phyloP scores from a whole-genome alignment of 2,888 invertebrate species.

The Salticus scenicus region DNA sequence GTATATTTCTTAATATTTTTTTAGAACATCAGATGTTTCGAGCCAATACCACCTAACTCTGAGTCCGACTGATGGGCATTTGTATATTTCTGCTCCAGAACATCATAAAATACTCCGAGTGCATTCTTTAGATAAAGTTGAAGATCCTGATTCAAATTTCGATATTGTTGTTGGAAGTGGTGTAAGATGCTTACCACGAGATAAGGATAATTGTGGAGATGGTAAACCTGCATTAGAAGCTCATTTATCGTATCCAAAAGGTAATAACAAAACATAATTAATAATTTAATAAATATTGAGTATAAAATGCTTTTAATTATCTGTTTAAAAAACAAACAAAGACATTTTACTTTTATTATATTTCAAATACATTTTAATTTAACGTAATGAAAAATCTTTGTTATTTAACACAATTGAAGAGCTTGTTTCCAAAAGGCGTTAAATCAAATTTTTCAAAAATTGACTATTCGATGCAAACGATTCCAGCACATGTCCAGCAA shows the following conservation, averaged over 20 bases:
- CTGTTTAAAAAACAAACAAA: no score
- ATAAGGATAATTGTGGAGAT: conserved; percentile 96
- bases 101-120: conserved; percentile 94
- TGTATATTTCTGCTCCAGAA: conserved; percentile 97
- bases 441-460: no score
- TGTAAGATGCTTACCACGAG: conserved; percentile 92
- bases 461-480: no score
- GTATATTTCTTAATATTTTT: no score
- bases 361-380: no score
- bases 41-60: conserved; percentile 97
- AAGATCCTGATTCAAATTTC: conserved; percentile 93
- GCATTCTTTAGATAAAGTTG: conserved; percentile 86
- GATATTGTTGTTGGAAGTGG: conserved; percentile 96
- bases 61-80: conserved; percentile 92
- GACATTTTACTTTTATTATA: no score
- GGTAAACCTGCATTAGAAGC: conserved; percentile 94
- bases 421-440: no score
- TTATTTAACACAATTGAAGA: no score
- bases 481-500: no score
- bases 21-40: conserved; percentile 82
- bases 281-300: neutral
- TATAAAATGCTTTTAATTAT: no score
- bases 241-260: conserved; percentile 95
- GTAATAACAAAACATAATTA: conserved; percentile 76
- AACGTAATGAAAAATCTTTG: no score